Percentiles rank a stretch among this genome's conserved stretches.
Evolutionary conservation across 1,140 invertebrate species (phyloP).

Genomic region (Halesus radiatus): DNA sequence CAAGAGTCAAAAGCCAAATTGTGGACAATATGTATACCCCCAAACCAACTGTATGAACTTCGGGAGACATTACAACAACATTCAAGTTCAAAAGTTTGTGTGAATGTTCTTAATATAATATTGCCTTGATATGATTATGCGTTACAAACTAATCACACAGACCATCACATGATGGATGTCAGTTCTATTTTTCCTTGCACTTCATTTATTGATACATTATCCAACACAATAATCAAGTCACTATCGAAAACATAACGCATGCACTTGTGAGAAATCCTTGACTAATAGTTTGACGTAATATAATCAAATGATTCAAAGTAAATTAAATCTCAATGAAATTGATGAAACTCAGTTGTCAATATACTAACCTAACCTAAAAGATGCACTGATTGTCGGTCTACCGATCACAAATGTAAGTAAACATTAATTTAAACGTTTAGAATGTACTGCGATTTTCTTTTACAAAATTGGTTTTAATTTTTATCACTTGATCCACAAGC

Average conservation of each 20-base stretch:
- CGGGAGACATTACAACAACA: slow-evolving; percentile 43
- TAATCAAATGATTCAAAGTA: slow-evolving; percentile 11
- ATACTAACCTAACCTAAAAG: slow-evolving; percentile 50
- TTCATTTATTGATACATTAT: not conserved
- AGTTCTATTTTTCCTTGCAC: not conserved
- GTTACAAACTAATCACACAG: not conserved
- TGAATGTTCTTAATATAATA: slow-evolving; percentile 5
- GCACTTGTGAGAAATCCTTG: slow-evolving; percentile 33
- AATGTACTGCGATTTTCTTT: not conserved
- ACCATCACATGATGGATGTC: slow-evolving; percentile 7
- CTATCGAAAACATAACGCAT: not conserved
- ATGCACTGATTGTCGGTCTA: slow-evolving; percentile 18
- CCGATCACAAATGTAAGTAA: not conserved
- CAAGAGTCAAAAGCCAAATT: slow-evolving; percentile 63
- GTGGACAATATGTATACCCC: slow-evolving; percentile 65
- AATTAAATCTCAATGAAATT: not conserved
- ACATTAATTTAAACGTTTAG: not conserved
- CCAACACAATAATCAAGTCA: not conserved
- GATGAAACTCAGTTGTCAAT: slow-evolving; percentile 43
- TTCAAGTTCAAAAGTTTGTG: not conserved
- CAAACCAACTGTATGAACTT: slow-evolving; percentile 58
- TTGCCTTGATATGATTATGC: too few relatives aligned
- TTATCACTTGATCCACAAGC: not conserved
- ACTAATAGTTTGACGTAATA: slow-evolving; percentile 34
- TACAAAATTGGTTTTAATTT: not conserved